These are phyloP conservation scores for Drosophila paulistorum DNA, from an alignment of 1,140 invertebrate genomes.

Conservation along the genomic window DNA sequence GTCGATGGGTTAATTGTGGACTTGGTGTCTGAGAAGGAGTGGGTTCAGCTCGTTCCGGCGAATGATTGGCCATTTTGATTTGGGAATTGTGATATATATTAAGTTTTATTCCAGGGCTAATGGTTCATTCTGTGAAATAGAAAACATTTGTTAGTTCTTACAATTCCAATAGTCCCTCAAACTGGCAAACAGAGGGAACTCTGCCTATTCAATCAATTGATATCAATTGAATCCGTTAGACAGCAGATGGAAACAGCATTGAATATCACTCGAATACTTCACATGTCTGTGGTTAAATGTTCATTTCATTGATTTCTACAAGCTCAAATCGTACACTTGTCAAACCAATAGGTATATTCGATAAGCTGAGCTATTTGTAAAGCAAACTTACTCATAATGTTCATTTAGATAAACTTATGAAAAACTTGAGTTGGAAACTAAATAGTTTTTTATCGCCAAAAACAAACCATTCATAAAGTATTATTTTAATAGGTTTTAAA, in stretches of 20 bases:
- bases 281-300: conserved; percentile 55
- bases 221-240: conserved; percentile 66
- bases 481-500: too few species aligned
- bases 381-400: too few species aligned
- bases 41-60: conserved; percentile 29
- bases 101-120: conserved; percentile 22
- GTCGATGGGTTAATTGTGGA: conserved; percentile 42
- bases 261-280: conserved; percentile 60
- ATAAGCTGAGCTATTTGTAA: not conserved
- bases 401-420: too few species aligned
- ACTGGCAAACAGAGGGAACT: too few species aligned
- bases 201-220: conserved; percentile 47
- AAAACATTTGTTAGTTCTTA: conserved; percentile 16
- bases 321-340: conserved; percentile 2
- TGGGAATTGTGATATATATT: not conserved
- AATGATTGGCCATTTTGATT: conserved; percentile 52
- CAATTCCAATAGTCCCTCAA: conserved; percentile 11
- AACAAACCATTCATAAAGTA: too few species aligned
- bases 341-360: not conserved
- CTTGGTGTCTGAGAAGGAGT: conserved; percentile 32
- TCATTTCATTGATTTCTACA: conserved; percentile 43
- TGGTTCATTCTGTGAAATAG: conserved; percentile 48
- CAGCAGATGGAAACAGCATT: conserved; percentile 43
- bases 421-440: too few species aligned
- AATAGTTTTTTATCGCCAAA: too few species aligned